These are phyloP conservation scores for Mixornis gularis DNA, from an alignment of 2,113 vertebrate species.

Conservation along the genomic window DNA sequence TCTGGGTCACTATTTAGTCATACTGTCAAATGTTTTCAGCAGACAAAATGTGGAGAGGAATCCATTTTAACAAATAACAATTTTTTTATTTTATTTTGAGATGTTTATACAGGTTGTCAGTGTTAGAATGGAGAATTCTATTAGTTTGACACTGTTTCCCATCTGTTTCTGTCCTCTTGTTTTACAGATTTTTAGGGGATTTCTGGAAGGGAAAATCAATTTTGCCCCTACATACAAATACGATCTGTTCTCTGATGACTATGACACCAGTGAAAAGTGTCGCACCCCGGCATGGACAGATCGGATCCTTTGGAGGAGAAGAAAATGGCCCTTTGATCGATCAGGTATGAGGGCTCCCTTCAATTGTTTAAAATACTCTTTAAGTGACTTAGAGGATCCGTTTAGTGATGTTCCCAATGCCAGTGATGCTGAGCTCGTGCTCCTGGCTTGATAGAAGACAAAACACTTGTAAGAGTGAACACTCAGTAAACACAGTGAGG, in stretches of 20 bases:
- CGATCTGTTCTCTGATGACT: conserved; percentile 97
- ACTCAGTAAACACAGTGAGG: not conserved
- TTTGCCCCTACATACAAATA: conserved; percentile 98
- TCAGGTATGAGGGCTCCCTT: conserved; percentile 74
- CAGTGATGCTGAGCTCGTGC: not conserved
- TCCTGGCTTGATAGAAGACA: not conserved
- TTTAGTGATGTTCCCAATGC: not conserved
- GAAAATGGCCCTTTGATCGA: conserved; percentile 95
- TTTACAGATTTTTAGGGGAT: conserved; percentile 87
- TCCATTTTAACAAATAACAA: not conserved
- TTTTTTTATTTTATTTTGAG: not conserved
- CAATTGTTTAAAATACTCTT: not conserved
- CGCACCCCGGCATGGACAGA: conserved; percentile 97
- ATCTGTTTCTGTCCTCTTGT: conserved; percentile 4
- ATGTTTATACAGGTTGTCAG: not conserved
- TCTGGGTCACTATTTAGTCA: not conserved
- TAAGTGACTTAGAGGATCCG: not conserved
- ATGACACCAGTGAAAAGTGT: conserved; percentile 98
- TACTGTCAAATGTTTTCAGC: not conserved
- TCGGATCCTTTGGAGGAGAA: conserved; percentile 93
- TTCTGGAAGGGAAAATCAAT: conserved; percentile 91
- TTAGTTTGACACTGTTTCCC: conserved; percentile 2
- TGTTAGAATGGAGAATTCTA: not conserved
- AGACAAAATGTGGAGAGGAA: not conserved
- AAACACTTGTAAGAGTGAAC: not conserved